Base-by-base conservation (phyloP, 2,797 vertebrate species). In the Margarornis squamiger region DNA sequence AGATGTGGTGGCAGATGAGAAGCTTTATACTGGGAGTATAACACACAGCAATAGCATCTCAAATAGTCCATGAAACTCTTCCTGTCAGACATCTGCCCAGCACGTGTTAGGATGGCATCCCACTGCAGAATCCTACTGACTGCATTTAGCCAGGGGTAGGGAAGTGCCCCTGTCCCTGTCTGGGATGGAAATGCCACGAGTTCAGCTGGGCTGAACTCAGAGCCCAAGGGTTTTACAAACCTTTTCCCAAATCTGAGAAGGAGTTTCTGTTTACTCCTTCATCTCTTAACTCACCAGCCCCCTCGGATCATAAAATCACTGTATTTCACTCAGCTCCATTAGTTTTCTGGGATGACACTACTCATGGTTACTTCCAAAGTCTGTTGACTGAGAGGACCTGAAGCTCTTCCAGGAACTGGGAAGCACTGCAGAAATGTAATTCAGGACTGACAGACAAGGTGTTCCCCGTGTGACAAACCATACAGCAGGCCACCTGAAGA, bases 91-190 rank as follows among this genome's bases (percentile, higher is more conserved):
- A 49, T 3, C 54, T 22, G 21, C 19, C 34, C 17, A 29, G 65
- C 52, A 61, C 0, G 0, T 27, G 57, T 17, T 38, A 3, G 0
- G 6, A 10, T 7, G 39, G 12, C 0, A 14, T 14, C 39, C 8
- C 30, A 27, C 34, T 16, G 20, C 39, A 9, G 6, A n/a, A 10
- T 0, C 7, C 52, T 7, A 11, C n/a, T 29, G 83, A 10, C 58
- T 32, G 38, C 4, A 6, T 8, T 13, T 2, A 58, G 63, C 55
- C 51, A 58, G 61, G 10, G 38, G 10, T 2, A 22, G 51, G 12
- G 39, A 71, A 51, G 15, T 1, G 21, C 20, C 45, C 34, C n/a
- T 4, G 27, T 18, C 46, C 43, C 71, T 32, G 45, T 43, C 45
- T 46, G 63, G 55, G 59, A 62, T 0, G 1, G 38, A 75, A 75